Percentiles rank a stretch among this genome's conserved stretches.
These are phyloP conservation scores for Venustoraphidia nigricollis DNA, from an alignment of 2,888 invertebrate species.

Conservation along the genomic window DNA sequence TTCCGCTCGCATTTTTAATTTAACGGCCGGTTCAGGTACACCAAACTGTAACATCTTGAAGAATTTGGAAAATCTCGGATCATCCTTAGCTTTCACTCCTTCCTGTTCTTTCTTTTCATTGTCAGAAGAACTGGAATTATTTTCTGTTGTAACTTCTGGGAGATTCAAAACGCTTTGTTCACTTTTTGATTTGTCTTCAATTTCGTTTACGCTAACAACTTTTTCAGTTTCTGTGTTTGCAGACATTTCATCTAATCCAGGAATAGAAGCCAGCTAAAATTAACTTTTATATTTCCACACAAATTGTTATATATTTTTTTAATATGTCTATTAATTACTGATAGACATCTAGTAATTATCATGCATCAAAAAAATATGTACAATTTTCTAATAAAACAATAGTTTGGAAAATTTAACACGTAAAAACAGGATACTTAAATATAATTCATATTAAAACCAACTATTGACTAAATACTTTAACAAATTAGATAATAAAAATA, in stretches of 20 bases:
- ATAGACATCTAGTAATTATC: no score
- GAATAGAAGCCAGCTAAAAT: conserved; percentile 39
- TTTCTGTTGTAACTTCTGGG: conserved; percentile 13
- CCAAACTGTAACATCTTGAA: conserved; percentile 85
- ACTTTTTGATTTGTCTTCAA: background rate
- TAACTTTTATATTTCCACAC: conserved; percentile 1
- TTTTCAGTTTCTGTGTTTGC: conserved; percentile 7
- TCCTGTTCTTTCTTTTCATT: conserved; percentile 5
- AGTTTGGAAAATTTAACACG: no score
- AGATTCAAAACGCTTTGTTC: conserved; percentile 11
- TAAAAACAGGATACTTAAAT: background rate
- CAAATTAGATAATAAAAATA: background rate
- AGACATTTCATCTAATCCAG: conserved; percentile 24
- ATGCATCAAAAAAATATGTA: no score
- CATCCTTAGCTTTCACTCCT: conserved; percentile 31
- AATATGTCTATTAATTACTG: background rate
- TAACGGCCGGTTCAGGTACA: conserved; percentile 68
- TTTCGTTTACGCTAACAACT: conserved; percentile 5
- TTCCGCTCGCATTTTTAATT: conserved; percentile 65
- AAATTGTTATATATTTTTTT: conserved; percentile 1
- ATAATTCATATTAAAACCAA: conserved; percentile 3
- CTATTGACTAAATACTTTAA: no score
- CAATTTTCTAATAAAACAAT: no score
- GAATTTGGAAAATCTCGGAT: conserved; percentile 58
- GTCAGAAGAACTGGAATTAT: conserved; percentile 9